Evolutionary conservation across 1,140 invertebrate species (phyloP).

Genomic region (Parapsyche elsis): DNA sequence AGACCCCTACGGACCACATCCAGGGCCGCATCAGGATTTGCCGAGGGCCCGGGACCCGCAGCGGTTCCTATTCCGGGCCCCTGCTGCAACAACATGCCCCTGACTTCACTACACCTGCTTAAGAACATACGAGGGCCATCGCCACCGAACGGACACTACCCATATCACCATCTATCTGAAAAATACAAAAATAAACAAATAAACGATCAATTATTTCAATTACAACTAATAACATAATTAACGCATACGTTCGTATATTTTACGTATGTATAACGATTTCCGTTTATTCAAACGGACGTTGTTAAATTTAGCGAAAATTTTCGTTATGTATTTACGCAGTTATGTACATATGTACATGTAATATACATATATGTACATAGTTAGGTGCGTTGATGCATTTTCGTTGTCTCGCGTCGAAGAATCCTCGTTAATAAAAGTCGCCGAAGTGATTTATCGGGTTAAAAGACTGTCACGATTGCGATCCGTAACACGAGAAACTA

Average conservation of each 20-base stretch:
- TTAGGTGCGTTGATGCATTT: too few species aligned
- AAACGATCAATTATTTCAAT: not conserved
- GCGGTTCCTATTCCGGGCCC: conserved; percentile 61
- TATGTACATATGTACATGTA: too few species aligned
- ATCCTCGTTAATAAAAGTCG: not conserved
- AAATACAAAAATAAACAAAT: not conserved
- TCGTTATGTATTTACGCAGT: too few species aligned
- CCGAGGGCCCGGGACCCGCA: conserved; percentile 60
- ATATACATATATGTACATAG: too few species aligned
- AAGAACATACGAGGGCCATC: not conserved
- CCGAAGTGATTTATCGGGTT: not conserved
- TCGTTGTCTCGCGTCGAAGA: too few species aligned
- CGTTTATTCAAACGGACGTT: too few species aligned
- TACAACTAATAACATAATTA: not conserved
- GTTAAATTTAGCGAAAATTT: too few species aligned
- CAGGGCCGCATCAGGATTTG: conserved; percentile 63
- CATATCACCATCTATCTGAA: conserved; percentile 1
- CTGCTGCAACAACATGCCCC: conserved; percentile 66
- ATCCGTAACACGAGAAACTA: conserved; percentile 19
- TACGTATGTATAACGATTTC: too few species aligned
- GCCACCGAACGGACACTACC: not conserved
- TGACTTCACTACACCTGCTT: conserved; percentile 45
- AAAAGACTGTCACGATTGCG: not conserved
- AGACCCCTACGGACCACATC: conserved; percentile 67
- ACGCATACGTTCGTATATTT: too few species aligned